phyloP scores from a whole-genome alignment of 1,140 invertebrate genomes.

The Drosophila kohkoa region DNA sequence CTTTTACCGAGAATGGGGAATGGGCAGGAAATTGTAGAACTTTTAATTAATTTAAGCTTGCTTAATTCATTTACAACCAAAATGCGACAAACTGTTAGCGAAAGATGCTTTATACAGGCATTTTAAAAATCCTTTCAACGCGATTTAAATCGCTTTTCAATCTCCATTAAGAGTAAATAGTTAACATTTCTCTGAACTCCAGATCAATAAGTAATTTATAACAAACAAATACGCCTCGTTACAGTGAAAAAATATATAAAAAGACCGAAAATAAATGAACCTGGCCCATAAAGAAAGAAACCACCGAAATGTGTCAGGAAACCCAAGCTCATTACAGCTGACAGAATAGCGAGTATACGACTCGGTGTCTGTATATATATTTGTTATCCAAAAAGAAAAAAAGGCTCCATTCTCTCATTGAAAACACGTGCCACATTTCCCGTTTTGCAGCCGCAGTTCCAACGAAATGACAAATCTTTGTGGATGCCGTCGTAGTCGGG shows the following conservation, averaged over 20 bases:
- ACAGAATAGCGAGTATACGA: constrained; percentile 10
- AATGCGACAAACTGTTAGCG: constrained; percentile 1
- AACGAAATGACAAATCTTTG: constrained; percentile 67
- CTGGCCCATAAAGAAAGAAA: constrained; percentile 17
- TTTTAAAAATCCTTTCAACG: constrained; percentile 18
- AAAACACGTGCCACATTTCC: constrained; percentile 64
- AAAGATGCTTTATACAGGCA: constrained; percentile 25
- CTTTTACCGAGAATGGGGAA: not conserved
- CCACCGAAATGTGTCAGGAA: constrained; percentile 35
- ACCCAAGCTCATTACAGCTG: constrained; percentile 53
- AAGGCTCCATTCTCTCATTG: constrained; percentile 9
- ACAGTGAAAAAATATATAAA: not conserved
- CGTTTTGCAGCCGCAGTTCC: constrained; percentile 20
- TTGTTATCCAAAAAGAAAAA: not conserved
- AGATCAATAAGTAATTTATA: constrained; percentile 40
- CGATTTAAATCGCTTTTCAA: constrained; percentile 14
- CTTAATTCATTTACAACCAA: constrained; percentile 28
- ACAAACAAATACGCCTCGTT: constrained; percentile 23
- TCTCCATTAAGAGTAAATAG: not conserved
- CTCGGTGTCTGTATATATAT: constrained; percentile 1
- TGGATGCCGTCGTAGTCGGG: constrained; percentile 26
- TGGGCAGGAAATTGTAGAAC: constrained; percentile 11
- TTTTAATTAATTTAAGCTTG: constrained; percentile 71
- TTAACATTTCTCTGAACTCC: constrained; percentile 6
- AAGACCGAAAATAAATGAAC: not conserved